phyloP scores from a whole-genome alignment of 2,888 invertebrate genomes.

The Fragum sueziense region DNA sequence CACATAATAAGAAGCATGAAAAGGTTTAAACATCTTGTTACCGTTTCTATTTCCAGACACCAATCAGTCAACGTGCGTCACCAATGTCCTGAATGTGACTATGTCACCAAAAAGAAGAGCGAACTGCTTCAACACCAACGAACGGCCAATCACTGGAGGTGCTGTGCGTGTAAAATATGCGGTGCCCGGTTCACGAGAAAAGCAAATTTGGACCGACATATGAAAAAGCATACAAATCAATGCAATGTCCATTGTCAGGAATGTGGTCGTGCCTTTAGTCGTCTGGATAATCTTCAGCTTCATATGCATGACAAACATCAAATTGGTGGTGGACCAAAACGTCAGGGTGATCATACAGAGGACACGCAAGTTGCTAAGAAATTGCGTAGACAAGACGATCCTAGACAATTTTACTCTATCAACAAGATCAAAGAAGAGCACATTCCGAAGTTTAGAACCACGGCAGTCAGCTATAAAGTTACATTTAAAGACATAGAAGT shows the following conservation, averaged over 20 bases:
- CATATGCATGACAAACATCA: conserved; percentile 8
- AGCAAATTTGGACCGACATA: not conserved
- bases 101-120: not conserved
- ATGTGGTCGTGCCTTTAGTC: not conserved
- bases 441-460: conserved; percentile 28
- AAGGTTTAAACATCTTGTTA: too few species aligned
- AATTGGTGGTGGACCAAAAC: conserved; percentile 10
- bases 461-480: not conserved
- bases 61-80: not conserved
- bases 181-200: not conserved
- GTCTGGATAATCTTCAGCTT: not conserved
- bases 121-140: not conserved
- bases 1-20: too few species aligned
- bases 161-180: not conserved
- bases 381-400: conserved; percentile 19
- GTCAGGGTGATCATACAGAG: not conserved
- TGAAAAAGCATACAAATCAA: not conserved
- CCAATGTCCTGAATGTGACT: not conserved
- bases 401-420: conserved; percentile 21
- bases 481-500: too few species aligned
- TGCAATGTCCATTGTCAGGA: too few species aligned
- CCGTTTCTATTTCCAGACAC: not conserved
- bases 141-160: not conserved
- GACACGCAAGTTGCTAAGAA: not conserved
- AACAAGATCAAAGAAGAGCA: conserved; percentile 28